These are phyloP conservation scores for Speoplatyrhinus poulsoni DNA, from an alignment of 2,113 vertebrate genomes.

Conservation along the genomic window DNA sequence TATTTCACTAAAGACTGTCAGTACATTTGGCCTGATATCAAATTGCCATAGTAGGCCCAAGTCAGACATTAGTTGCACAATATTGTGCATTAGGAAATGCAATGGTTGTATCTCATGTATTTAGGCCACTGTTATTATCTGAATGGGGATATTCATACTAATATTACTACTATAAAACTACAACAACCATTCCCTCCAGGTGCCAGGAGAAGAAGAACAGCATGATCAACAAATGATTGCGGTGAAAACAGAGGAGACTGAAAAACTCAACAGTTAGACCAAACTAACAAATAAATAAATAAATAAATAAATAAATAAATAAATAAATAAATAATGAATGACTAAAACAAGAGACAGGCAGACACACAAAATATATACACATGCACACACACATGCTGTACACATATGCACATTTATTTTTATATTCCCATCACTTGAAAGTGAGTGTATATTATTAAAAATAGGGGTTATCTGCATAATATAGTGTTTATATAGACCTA, in stretches of 20 bases:
- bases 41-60: not conserved
- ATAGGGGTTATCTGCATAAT: not conserved
- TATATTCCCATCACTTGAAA: not conserved
- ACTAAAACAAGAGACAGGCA: constrained; percentile 10
- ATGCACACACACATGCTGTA: not conserved
- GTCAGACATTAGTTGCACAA: not conserved
- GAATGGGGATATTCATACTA: not conserved
- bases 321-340: no score
- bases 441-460: not conserved
- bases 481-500: not conserved
- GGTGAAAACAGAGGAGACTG: constrained; percentile 57
- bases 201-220: constrained; percentile 66
- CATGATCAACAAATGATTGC: constrained; percentile 50
- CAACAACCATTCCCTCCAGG: constrained; percentile 42
- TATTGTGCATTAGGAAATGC: no score
- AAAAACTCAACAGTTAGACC: constrained; percentile 68
- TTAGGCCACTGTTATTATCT: not conserved
- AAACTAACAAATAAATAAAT: not conserved
- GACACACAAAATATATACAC: constrained; percentile 16
- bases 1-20: constrained; percentile 12
- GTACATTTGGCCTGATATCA: not conserved
- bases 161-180: not conserved
- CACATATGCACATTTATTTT: not conserved
- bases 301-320: no score
- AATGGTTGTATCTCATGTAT: no score